Base-by-base conservation (phyloP, 2,888 invertebrate genomes). In the Agrotis segetum region DNA sequence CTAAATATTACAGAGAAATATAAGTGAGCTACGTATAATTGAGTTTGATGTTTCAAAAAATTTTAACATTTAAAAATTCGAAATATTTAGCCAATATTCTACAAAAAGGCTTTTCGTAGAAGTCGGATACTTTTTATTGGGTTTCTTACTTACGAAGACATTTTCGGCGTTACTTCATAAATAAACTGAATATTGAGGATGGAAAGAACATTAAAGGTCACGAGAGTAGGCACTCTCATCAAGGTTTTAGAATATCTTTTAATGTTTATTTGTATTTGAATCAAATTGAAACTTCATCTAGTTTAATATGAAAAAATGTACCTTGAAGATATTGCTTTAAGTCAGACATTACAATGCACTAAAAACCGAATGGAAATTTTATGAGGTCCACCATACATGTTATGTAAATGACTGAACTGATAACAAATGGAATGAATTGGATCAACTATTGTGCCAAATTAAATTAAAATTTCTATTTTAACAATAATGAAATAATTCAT, bases 381-480 rank as follows among this genome's bases (percentile, higher is more conserved):
- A 34, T n/a, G 13, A 34, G 13, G 16, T 29, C 24, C 11, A 17
- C 17, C 17, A 29, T 4, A 17, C 17, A 29, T 3, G 55, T 29
- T 17, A 17, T 60, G 46, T 34, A 29, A 53, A 73, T 19, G 9
- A 34, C 14, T 61, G 17, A 58, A 46, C 11, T 34, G 44, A 14
- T 50, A 55, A 47, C 9, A n/a, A 19, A 67, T 40, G 56, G n/a
- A 34, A 56, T 34, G 56, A 6, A 47, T 49, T 47, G 19, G 4
- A 52, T 63, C 44, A 47, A 66, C 29, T 21, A 52, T 17, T 53
- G 50, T 52, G 49, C 49, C 47, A 67, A 72, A 81, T 56, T 34
- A 64, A 73, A 70, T 52, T 49, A 56, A 73, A 69, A 46, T 60
- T 29, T 55, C 44, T 74, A 74, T 65, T 71, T 24, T 59, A 73